Base-by-base conservation (phyloP, 2,888 invertebrate genomes). In the Escarpia spicata region DNA sequence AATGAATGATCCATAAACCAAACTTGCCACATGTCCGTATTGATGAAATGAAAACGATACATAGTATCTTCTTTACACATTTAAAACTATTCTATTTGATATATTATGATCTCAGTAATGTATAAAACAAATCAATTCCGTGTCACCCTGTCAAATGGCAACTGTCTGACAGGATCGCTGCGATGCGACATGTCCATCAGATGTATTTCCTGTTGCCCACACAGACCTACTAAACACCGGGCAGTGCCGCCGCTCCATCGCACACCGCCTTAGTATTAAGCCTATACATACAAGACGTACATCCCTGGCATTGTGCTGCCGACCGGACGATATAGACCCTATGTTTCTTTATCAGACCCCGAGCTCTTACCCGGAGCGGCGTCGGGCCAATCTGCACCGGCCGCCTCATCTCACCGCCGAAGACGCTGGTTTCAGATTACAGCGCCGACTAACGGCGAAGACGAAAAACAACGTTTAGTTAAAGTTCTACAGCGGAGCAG, bases 401-500 rank as follows among this genome's bases (percentile, higher is more conserved):
- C 75, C 75, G 75, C 75, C 6, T 6, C 75, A 75, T 75, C 75
- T 26, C 75, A 75, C 19, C n/a, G 26, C 75, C 75, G 26, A 52
- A 75, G 75, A 75, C 75, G 26, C 75, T 75, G 75, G 75, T 75
- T 75, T 75, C 75, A 75, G 75, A 75, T 75, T 75, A 75, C 75
- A 75, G 75, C 75, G 75, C 75, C 75, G 26, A 75, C 26, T 75
- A 75, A 26, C 75, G 75, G 75, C 75, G 75, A 75, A 75, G 75
- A 19, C 75, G 26, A 75, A 26, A 75, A 75, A 75, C 75, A 75
- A 19, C 6, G 75, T 26, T 52, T 75, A 75, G 75, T 75, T 75
- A 75, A 75, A 75, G 75, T 75, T 75, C 75, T 75, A 75, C 75
- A 75, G 75, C 75, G 75, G 75, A 75, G 75, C 75, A 2, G n/a